Percentiles rank a stretch among this genome's conserved stretches.
These are phyloP conservation scores for Lydus trimaculatus DNA, from an alignment of 2,888 invertebrate genomes.

Conservation along the genomic window DNA sequence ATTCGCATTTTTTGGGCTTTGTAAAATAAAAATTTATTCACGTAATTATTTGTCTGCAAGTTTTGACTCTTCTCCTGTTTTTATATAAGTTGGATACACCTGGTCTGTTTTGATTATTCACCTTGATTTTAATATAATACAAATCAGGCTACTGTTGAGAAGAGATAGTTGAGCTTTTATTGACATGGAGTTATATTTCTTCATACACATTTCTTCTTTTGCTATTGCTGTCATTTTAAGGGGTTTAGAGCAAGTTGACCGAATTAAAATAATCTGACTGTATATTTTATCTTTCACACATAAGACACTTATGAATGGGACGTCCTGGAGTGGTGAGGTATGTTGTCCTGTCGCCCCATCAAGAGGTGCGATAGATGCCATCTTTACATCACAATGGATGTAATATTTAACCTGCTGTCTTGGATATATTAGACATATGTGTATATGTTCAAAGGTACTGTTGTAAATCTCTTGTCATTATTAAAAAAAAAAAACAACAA, in stretches of 20 bases:
- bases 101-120: too few relatives aligned
- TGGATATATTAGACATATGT: constrained; percentile 41
- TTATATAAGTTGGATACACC: too few relatives aligned
- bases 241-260: not conserved
- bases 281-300: not conserved
- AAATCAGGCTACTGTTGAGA: too few relatives aligned
- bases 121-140: too few relatives aligned
- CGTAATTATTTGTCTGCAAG: too few relatives aligned
- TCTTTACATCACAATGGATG: constrained; percentile 59
- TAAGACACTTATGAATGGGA: constrained; percentile 57
- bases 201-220: too few relatives aligned
- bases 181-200: too few relatives aligned
- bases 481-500: constrained; percentile 36
- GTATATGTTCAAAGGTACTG: constrained; percentile 35
- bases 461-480: constrained; percentile 57
- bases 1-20: too few relatives aligned
- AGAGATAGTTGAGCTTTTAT: not conserved
- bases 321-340: constrained; percentile 55
- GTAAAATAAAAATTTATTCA: too few relatives aligned
- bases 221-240: too few relatives aligned
- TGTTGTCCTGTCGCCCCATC: constrained; percentile 45
- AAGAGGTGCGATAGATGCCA: constrained; percentile 52
- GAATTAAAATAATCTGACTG: not conserved
- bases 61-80: too few relatives aligned
- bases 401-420: constrained; percentile 55